Base-by-base conservation (phyloP, 2,888 invertebrate genomes). In the Polietes domitor region DNA sequence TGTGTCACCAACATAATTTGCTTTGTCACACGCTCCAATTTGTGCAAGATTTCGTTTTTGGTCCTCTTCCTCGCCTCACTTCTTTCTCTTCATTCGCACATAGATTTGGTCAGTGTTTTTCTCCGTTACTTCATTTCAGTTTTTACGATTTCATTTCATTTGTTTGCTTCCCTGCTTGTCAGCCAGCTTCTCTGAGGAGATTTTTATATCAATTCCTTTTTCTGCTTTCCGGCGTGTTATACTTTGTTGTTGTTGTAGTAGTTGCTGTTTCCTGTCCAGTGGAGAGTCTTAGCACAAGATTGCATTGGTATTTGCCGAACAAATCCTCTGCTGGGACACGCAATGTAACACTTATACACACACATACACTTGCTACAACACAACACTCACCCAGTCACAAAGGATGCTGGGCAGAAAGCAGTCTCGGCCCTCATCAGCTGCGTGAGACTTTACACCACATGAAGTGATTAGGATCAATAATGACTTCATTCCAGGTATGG, bases 1-100 rank as follows among this genome's bases (percentile, higher is more conserved):
- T 78, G 53, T 79, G 73, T 79, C 79, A 79, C 43, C 65, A 73
- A 65, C 47, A 68, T 65, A 72, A 80, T 80, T 83, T 77, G 21
- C 47, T 65, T 55, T 17, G 50, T 79, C 50, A 72, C 65, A 76
- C 32, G n/a, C 32, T 19, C 41, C 68, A 77, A 53, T 73, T 75
- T 75, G 55, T 68, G 37, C 12, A 55, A 17, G 61, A 53, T 75
- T 74, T 47, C 19, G 5, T 41, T 41, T 65, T 68, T n/a, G 37
- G n/a, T 65, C 26, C 71, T 58, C 21, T 65, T 65, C 21, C 12
- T 21, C 41, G 21, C 17, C 15, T 55, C 21, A 21, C 21, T 55
- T 28, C 61, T 28, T 61, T 61, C n/a, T n/a, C 47, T 47, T 47
- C 15, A 47, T 12, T 61, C 24, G 26, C n/a, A 24, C n/a, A 10